Percentiles rank a stretch among this genome's conserved stretches.
These are phyloP conservation scores for Papilio aristodemus DNA, from an alignment of 1,140 invertebrate genomes.

Conservation along the genomic window DNA sequence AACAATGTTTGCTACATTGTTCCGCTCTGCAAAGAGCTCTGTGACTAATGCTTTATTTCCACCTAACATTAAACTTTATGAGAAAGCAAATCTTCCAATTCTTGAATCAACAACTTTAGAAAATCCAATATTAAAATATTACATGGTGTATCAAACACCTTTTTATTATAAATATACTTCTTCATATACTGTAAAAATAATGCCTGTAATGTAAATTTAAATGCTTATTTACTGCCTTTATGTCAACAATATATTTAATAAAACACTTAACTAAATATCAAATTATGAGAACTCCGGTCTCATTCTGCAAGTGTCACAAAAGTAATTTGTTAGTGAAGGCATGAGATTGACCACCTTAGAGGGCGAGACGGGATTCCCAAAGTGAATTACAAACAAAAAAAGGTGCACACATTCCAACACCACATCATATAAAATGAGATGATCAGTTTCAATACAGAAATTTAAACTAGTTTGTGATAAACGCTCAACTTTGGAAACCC, in stretches of 20 bases:
- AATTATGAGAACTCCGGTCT: constrained; percentile 41
- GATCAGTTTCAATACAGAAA: constrained; percentile 40
- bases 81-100: constrained; percentile 59
- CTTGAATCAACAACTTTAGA: constrained; percentile 65
- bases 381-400: constrained; percentile 44
- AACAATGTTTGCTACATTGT: constrained; percentile 64
- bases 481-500: constrained; percentile 70
- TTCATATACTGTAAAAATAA: constrained; percentile 52
- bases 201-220: constrained; percentile 37
- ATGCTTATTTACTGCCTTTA: constrained; percentile 44
- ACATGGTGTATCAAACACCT: constrained; percentile 50
- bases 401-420: constrained; percentile 36
- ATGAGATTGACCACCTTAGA: constrained; percentile 50
- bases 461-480: constrained; percentile 62
- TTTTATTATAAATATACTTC: constrained; percentile 58
- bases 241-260: constrained; percentile 46
- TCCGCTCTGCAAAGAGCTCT: constrained; percentile 61
- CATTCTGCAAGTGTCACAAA: constrained; percentile 50
- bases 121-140: constrained; percentile 66
- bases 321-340: constrained; percentile 53
- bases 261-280: constrained; percentile 51
- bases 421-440: constrained; percentile 33
- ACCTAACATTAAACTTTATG: constrained; percentile 55
- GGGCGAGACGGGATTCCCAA: constrained; percentile 54
- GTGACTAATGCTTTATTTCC: constrained; percentile 65